A percentile compares a stretch with the other conserved stretches of the same genome.
phyloP scores from a whole-genome alignment of 2,113 vertebrate genomes.

The Megaceryle maxima region DNA sequence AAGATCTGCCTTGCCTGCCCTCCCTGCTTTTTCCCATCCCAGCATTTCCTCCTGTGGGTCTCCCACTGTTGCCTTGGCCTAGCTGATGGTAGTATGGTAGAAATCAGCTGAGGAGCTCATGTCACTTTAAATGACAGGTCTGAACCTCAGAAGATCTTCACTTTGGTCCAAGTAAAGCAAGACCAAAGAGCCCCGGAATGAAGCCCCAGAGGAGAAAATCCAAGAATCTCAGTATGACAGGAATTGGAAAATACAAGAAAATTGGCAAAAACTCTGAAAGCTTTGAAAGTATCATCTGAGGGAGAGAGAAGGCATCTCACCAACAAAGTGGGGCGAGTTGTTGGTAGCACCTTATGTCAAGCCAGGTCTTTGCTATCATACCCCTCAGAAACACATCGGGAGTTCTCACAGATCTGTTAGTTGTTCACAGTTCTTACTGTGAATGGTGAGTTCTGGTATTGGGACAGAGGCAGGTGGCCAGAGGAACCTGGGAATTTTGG shows the following conservation, averaged over 20 bases:
- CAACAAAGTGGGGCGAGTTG: neutral
- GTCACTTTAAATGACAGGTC: neutral
- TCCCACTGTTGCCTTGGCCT: neutral
- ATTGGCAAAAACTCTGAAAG: neutral
- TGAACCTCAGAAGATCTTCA: neutral
- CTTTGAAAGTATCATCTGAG: neutral
- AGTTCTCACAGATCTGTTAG: neutral
- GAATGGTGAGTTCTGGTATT: neutral
- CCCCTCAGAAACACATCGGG: accelerated
- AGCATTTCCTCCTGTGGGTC: neutral
- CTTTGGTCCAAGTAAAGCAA: neutral
- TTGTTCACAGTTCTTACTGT: neutral
- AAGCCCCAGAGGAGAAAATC: neutral
- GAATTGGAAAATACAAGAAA: neutral
- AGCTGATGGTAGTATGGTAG: neutral
- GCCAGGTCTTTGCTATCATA: neutral
- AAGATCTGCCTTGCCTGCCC: neutral
- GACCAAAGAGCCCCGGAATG: neutral
- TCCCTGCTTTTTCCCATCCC: neutral
- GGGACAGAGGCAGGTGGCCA: neutral
- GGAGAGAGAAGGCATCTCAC: neutral
- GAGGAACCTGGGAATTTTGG: neutral
- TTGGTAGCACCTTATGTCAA: neutral
- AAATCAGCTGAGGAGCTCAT: neutral
- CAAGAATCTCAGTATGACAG: neutral